Percentiles rank a stretch among this genome's conserved stretches.
Evolutionary conservation across 2,113 vertebrate species (phyloP).

Genomic region (Pithys albifrons): DNA sequence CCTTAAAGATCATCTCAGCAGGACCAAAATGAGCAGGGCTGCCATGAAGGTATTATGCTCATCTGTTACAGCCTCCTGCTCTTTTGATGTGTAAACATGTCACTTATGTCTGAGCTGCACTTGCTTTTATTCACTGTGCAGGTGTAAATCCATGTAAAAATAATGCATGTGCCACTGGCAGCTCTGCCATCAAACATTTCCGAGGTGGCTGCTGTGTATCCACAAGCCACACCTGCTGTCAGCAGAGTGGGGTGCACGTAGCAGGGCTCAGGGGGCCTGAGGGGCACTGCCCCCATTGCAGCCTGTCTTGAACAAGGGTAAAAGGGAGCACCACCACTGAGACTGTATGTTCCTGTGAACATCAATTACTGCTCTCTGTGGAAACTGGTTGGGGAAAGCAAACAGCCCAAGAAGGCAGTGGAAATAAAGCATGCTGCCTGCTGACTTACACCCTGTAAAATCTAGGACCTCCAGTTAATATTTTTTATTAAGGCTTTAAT

Average conservation of each 20-base stretch:
- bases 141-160: neutral
- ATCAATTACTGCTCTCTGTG: neutral
- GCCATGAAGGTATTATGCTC: neutral
- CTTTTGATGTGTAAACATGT: neutral
- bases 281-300: neutral
- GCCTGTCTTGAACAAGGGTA: neutral
- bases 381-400: neutral
- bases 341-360: neutral
- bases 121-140: neutral
- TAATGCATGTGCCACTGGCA: neutral
- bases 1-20: neutral
- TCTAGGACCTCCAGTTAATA: neutral
- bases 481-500: neutral
- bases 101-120: neutral
- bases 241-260: neutral
- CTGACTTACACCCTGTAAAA: neutral
- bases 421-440: neutral
- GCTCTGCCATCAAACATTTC: neutral
- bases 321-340: neutral
- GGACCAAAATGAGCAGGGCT: neutral
- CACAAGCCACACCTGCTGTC: neutral
- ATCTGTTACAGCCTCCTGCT: neutral
- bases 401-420: neutral
- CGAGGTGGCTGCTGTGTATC: neutral
- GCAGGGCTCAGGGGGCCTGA: accelerated